A percentile compares a stretch with the other conserved stretches of the same genome.
phyloP scores from a whole-genome alignment of 1,140 invertebrate species.

The Ceratosolen solmsi region DNA sequence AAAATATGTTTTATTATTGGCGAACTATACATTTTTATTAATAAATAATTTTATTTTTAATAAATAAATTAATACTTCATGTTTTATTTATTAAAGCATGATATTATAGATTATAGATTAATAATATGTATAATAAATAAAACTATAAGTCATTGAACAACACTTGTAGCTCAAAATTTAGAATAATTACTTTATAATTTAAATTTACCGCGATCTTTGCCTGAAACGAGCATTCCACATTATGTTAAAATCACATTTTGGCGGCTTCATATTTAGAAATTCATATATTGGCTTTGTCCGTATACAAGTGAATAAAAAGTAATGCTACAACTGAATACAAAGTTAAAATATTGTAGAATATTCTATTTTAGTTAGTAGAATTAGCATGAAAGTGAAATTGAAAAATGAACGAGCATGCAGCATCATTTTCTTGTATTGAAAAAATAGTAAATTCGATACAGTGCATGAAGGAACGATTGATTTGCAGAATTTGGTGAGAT shows the following conservation, averaged over 20 bases:
- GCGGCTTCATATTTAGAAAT: background rate
- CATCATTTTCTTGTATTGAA: constrained; percentile 13
- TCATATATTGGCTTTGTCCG: background rate
- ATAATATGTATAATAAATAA: too few relatives aligned
- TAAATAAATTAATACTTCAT: too few relatives aligned
- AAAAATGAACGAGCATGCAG: constrained; percentile 43
- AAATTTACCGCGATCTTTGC: too few relatives aligned
- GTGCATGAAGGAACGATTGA: constrained; percentile 49
- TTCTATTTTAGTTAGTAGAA: background rate
- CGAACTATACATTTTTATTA: too few relatives aligned
- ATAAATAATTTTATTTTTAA: too few relatives aligned
- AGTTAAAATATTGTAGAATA: background rate
- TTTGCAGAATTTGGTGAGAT: constrained; percentile 58
- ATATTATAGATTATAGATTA: too few relatives aligned
- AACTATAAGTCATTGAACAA: too few relatives aligned
- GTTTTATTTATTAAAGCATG: too few relatives aligned
- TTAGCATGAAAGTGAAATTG: constrained; percentile 27
- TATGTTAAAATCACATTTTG: background rate
- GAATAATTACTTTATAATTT: too few relatives aligned
- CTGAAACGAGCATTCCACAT: too few relatives aligned
- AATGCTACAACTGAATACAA: background rate
- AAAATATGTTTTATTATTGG: too few relatives aligned
- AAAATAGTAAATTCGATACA: constrained; percentile 34
- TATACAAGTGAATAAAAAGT: background rate
- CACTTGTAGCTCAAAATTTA: too few relatives aligned